A percentile compares a stretch with the other conserved stretches of the same genome.
These are phyloP conservation scores for Smithornis capensis DNA, from an alignment of 2,113 vertebrate genomes.

Conservation along the genomic window DNA sequence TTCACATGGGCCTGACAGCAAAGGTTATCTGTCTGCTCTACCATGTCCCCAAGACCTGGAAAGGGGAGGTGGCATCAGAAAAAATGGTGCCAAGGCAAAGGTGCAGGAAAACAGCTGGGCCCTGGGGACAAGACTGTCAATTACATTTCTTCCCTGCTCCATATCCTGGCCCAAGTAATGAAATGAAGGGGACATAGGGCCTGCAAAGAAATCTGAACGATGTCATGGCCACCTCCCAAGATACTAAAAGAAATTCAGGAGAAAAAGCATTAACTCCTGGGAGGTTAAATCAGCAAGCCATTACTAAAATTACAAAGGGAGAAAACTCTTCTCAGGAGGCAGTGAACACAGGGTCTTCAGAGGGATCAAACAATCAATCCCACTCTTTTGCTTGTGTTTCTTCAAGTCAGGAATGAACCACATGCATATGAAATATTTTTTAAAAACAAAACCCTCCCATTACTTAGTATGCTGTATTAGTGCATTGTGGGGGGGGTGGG, in stretches of 20 bases:
- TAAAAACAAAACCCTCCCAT: neutral
- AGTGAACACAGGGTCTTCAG: neutral
- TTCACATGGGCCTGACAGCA: neutral
- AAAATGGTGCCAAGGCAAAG: neutral
- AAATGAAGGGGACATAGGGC: neutral
- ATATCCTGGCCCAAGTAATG: neutral
- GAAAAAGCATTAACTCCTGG: neutral
- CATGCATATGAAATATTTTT: neutral
- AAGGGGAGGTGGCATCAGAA: neutral
- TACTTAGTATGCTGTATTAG: neutral
- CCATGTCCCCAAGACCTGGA: neutral
- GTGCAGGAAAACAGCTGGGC: neutral
- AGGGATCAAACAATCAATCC: neutral
- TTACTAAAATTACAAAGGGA: neutral
- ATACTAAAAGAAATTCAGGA: neutral
- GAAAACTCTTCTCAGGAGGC: neutral
- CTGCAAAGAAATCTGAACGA: neutral
- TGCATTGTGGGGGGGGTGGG: neutral
- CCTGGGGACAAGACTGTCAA: neutral
- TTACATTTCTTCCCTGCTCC: neutral
- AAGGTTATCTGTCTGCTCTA: neutral
- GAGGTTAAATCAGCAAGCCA: neutral
- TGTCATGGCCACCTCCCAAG: neutral
- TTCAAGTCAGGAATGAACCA: neutral
- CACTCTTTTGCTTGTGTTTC: neutral